Percentiles rank a stretch among this genome's conserved stretches.
These are phyloP conservation scores for Ciconia boyciana DNA, from an alignment of 2,113 vertebrate species.

Conservation along the genomic window DNA sequence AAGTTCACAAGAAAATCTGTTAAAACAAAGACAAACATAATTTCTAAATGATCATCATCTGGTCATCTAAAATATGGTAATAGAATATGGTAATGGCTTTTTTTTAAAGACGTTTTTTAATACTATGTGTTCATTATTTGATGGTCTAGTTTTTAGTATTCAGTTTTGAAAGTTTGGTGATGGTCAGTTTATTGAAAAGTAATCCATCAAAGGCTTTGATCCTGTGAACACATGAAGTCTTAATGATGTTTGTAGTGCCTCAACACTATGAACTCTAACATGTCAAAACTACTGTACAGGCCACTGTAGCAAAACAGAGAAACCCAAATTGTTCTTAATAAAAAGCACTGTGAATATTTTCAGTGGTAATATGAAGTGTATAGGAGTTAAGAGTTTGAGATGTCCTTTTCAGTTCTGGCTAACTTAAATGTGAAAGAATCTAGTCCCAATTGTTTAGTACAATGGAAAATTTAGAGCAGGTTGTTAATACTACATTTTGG, in stretches of 20 bases:
- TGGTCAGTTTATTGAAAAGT: not conserved
- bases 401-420: not conserved
- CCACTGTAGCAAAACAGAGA: not conserved
- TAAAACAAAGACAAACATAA: not conserved
- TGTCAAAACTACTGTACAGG: not conserved
- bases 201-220: not conserved
- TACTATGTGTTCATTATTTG: not conserved
- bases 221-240: not conserved
- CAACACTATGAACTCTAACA: not conserved
- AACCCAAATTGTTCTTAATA: not conserved
- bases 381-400: not conserved
- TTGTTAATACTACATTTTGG: not conserved
- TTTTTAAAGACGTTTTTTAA: not conserved
- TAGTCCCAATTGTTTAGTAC: not conserved
- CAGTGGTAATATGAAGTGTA: not conserved
- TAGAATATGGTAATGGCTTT: not conserved
- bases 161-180: not conserved
- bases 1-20: not conserved
- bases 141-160: not conserved
- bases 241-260: not conserved
- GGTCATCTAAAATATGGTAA: not conserved
- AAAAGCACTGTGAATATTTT: not conserved
- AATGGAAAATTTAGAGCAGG: not conserved
- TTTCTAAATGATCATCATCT: not conserved
- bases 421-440: not conserved